Conservation (phyloP, 2,888 invertebrate genomes). For the Elegia similella region DNA sequence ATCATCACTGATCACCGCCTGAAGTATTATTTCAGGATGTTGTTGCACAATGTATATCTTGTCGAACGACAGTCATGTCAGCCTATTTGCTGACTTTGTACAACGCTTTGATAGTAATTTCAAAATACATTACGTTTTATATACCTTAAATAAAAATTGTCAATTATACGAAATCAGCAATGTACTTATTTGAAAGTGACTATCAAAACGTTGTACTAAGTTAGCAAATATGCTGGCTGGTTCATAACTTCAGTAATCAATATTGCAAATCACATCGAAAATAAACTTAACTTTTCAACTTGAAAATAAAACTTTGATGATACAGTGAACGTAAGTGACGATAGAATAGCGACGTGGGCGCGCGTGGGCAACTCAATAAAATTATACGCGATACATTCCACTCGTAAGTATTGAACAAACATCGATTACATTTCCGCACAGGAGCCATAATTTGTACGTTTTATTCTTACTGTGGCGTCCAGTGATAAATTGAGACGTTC, state of each 20-base stretch:
- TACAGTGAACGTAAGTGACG: neutral
- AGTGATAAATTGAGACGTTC: conserved; percentile 67
- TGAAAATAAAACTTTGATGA: conserved; percentile 1
- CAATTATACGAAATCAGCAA: too few relatives aligned
- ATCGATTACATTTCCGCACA: conserved; percentile 52
- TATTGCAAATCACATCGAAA: neutral
- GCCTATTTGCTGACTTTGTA: too few relatives aligned
- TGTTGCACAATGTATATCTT: too few relatives aligned
- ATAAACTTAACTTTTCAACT: neutral
- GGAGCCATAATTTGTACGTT: conserved; percentile 52
- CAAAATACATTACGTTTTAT: too few relatives aligned
- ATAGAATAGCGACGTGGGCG: conserved; percentile 25
- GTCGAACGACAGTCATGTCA: too few relatives aligned
- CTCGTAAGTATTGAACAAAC: conserved; percentile 49
- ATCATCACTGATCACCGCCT: too few relatives aligned
- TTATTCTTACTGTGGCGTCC: conserved; percentile 48
- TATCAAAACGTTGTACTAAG: too few relatives aligned
- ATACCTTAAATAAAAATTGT: too few relatives aligned
- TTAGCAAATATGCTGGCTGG: neutral
- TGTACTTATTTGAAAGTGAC: too few relatives aligned
- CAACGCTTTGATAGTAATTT: too few relatives aligned
- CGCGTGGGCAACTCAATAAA: conserved; percentile 43
- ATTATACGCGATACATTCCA: conserved; percentile 43
- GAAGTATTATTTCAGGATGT: too few relatives aligned
- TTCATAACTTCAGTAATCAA: neutral